phyloP scores from a whole-genome alignment of 2,888 invertebrate species.

The Ornithoptera alexandrae region DNA sequence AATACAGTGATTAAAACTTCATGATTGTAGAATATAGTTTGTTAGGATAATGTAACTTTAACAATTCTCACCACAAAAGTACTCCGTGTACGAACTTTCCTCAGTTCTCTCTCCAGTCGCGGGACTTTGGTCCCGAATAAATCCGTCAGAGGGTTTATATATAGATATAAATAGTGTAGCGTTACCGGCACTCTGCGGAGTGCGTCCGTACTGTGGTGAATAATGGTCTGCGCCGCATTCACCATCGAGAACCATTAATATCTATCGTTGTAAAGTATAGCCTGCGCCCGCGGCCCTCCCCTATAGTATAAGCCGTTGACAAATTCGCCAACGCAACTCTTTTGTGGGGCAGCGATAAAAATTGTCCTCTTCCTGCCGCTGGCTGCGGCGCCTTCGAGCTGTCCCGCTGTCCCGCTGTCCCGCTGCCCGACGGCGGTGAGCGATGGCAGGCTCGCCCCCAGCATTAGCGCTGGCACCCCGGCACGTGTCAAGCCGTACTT shows the following conservation, averaged over 20 bases:
- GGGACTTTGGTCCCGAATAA: no score
- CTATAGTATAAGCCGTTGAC: constrained; percentile 66
- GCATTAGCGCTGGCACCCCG: constrained; percentile 45
- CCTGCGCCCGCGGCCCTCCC: constrained; percentile 39
- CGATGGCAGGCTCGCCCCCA: constrained; percentile 66
- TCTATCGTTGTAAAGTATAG: constrained; percentile 60
- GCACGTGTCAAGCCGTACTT: constrained; percentile 55
- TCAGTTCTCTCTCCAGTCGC: no score
- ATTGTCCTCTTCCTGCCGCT: constrained; percentile 63
- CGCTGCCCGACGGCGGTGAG: constrained; percentile 63
- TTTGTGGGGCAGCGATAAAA: constrained; percentile 72
- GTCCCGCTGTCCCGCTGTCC: constrained; percentile 28
- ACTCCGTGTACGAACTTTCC: no score
- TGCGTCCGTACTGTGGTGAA: constrained; percentile 30
- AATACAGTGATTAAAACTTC: no score
- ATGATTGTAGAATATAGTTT: no score
- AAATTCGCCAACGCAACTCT: constrained; percentile 72
- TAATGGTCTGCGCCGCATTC: constrained; percentile 34
- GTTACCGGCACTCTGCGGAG: background rate
- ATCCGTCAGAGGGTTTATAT: no score
- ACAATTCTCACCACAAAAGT: no score
- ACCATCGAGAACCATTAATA: constrained; percentile 53
- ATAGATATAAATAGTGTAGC: constrained; percentile 10
- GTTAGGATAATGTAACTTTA: no score
- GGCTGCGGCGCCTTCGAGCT: constrained; percentile 47